These are phyloP conservation scores for Leptinotarsa texana DNA, from an alignment of 1,140 invertebrate species.

Conservation along the genomic window DNA sequence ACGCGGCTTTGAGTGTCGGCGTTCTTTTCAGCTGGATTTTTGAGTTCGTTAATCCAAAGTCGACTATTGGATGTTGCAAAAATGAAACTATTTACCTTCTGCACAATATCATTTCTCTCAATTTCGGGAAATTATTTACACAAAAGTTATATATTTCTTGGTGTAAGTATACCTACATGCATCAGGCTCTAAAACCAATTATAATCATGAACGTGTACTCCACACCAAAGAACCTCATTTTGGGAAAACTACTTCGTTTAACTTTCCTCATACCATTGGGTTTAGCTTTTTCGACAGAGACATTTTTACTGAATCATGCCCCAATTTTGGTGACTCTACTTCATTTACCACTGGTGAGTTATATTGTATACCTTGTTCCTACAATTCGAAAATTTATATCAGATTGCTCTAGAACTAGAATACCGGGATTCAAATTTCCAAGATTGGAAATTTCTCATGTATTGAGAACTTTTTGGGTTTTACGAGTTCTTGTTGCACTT, in stretches of 20 bases:
- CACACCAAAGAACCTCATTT: conserved; percentile 63
- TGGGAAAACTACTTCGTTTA: conserved; percentile 69
- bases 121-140: conserved; percentile 65
- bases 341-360: conserved; percentile 72
- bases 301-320: conserved; percentile 64
- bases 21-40: too few species aligned
- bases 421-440: conserved; percentile 86
- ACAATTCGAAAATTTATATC: conserved; percentile 73
- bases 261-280: conserved; percentile 75
- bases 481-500: conserved; percentile 66
- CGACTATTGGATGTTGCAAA: conserved; percentile 51
- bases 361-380: conserved; percentile 70
- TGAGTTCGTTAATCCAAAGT: conserved; percentile 63
- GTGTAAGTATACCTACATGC: conserved; percentile 70
- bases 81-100: conserved; percentile 62
- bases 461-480: conserved; percentile 83
- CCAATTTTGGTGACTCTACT: conserved; percentile 72
- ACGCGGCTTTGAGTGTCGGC: too few species aligned
- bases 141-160: conserved; percentile 65
- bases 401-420: conserved; percentile 79
- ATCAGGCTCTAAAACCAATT: conserved; percentile 69
- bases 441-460: conserved; percentile 85
- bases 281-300: conserved; percentile 68
- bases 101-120: conserved; percentile 69
- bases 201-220: conserved; percentile 74